phyloP scores from a whole-genome alignment of 2,797 vertebrate genomes.

The Eremophila alpestris region DNA sequence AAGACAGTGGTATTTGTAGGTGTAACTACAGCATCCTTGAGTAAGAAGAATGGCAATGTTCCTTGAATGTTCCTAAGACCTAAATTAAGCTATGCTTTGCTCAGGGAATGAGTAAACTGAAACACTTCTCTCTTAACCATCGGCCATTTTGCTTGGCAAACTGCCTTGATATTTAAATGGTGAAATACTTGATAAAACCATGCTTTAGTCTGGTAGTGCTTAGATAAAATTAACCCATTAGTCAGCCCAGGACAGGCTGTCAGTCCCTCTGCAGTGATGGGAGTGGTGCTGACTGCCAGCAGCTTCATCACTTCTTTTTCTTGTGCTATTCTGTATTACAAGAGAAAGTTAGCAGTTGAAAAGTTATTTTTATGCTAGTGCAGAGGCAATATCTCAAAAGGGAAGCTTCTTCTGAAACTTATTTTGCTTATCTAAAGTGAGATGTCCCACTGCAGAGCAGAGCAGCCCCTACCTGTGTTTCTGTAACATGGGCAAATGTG shows the following conservation, averaged over 20 bases:
- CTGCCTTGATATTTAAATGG: conserved; percentile 34
- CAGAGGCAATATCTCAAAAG: not conserved
- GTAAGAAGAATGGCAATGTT: conserved; percentile 49
- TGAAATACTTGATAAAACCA: conserved; percentile 20
- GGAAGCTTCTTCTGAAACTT: not conserved
- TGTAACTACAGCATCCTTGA: conserved; percentile 44
- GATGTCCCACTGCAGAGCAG: not conserved
- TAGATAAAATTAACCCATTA: conserved; percentile 35
- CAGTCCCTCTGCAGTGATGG: conserved; percentile 3
- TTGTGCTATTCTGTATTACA: not conserved
- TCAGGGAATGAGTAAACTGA: conserved; percentile 24
- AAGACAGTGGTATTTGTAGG: not conserved
- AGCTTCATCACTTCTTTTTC: not conserved
- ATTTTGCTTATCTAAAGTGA: conserved; percentile 12
- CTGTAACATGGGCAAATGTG: not conserved
- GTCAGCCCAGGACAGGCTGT: conserved; percentile 19
- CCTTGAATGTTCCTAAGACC: not conserved
- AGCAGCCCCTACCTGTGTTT: not conserved
- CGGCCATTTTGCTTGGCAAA: conserved; percentile 35
- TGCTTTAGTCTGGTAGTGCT: conserved; percentile 3
- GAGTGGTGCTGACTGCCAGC: not conserved
- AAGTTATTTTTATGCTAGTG: conserved; percentile 10
- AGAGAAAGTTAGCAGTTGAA: not conserved
- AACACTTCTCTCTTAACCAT: conserved; percentile 27
- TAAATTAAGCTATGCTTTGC: conserved; percentile 18